Evolutionary conservation across 2,797 vertebrate genomes (phyloP).

Genomic region (Carapus acus): DNA sequence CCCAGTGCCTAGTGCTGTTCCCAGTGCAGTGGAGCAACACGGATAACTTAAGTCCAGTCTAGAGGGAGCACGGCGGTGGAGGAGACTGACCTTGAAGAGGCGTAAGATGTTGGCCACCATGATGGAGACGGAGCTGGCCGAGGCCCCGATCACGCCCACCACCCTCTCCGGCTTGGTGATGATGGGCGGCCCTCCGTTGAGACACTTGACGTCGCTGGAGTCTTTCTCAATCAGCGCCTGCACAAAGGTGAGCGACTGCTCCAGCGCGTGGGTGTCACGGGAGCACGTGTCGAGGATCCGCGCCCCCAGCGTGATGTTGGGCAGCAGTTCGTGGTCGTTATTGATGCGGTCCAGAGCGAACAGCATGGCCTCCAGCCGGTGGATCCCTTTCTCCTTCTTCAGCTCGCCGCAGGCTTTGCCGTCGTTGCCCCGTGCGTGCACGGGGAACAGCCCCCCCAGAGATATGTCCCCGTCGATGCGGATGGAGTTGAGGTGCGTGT

Average conservation of each 20-base stretch:
- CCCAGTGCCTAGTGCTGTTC: too few species aligned
- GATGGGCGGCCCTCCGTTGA: constrained; percentile 89
- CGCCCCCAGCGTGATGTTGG: constrained; percentile 92
- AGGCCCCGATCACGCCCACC: constrained; percentile 92
- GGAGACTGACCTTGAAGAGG: constrained; percentile 86
- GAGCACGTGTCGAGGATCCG: constrained; percentile 96
- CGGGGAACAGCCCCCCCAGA: constrained; percentile 90
- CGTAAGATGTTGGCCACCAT: constrained; percentile 98
- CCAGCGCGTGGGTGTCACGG: constrained; percentile 90
- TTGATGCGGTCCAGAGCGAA: constrained; percentile 95
- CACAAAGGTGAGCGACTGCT: constrained; percentile 95
- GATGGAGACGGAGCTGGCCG: constrained; percentile 94
- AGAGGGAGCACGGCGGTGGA: not conserved
- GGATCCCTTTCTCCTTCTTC: constrained; percentile 96
- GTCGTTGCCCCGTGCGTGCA: constrained; percentile 83
- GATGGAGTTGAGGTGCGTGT: constrained; percentile 93
- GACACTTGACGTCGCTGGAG: constrained; percentile 89
- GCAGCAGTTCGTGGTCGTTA: constrained; percentile 91
- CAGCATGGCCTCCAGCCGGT: constrained; percentile 93
- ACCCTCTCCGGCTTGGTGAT: constrained; percentile 93
- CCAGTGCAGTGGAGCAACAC: too few species aligned
- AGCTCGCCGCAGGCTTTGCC: constrained; percentile 93
- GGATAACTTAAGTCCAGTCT: not conserved
- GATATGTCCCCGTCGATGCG: constrained; percentile 94
- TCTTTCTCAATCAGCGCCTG: constrained; percentile 96